Conservation (phyloP, 2,113 vertebrate species). For the Balaenoptera acutorostrata region DNA sequence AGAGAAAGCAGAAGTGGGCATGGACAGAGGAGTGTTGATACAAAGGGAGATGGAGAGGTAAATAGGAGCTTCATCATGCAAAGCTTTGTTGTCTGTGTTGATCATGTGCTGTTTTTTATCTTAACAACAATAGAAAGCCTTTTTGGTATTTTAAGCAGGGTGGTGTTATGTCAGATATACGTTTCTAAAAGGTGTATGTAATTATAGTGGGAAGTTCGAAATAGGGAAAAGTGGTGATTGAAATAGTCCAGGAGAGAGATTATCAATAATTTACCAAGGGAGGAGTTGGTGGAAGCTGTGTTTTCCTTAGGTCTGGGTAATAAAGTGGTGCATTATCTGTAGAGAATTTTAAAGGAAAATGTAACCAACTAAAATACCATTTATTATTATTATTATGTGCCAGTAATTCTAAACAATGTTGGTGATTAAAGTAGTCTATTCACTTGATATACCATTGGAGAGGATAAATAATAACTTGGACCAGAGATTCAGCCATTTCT, state of each 20-base stretch:
- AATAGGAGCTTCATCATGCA: background rate
- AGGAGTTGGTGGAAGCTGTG: background rate
- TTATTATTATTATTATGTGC: background rate
- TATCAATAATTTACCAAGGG: background rate
- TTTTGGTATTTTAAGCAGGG: background rate
- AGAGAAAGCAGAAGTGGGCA: background rate
- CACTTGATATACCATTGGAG: background rate
- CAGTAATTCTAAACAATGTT: background rate
- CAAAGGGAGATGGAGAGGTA: background rate
- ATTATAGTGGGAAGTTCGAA: background rate
- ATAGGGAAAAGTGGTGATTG: background rate
- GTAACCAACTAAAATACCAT: background rate
- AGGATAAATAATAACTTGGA: background rate
- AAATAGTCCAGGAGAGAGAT: background rate
- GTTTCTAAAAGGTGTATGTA: background rate
- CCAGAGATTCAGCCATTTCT: background rate
- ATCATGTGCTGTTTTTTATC: background rate
- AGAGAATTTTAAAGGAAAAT: background rate
- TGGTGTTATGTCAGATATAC: background rate
- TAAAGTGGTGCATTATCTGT: background rate
- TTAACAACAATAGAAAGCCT: background rate
- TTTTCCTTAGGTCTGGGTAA: background rate
- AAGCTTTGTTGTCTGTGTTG: background rate
- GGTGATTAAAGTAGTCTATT: background rate
- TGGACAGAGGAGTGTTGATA: background rate